Conservation (phyloP, 2,797 vertebrate species). For the Sebastes cheni region DNA sequence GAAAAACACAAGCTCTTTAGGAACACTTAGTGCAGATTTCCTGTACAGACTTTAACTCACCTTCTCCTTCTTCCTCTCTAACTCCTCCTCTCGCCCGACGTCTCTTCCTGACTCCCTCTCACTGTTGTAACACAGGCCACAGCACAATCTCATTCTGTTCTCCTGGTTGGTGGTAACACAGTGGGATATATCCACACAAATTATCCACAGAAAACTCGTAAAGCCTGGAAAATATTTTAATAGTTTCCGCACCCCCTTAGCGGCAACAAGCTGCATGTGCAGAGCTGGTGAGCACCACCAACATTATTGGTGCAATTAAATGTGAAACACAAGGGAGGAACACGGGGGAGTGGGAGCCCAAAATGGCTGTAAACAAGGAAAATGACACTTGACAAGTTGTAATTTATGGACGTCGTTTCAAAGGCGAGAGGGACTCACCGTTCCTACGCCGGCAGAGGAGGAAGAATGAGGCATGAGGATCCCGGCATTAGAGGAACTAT, state of each 20-base stretch:
- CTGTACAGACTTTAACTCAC: constrained; percentile 63
- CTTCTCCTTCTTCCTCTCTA: constrained; percentile 39
- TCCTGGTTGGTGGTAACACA: constrained; percentile 82
- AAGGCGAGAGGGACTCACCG: constrained; percentile 75
- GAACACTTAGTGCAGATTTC: constrained; percentile 78
- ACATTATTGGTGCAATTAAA: constrained; percentile 86
- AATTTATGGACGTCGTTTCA: constrained; percentile 84
- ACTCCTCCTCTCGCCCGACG: constrained; percentile 57
- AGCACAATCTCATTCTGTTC: constrained; percentile 76
- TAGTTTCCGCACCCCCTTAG: constrained; percentile 82
- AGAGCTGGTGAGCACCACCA: constrained; percentile 71
- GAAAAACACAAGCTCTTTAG: constrained; percentile 78
- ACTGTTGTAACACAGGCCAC: constrained; percentile 67
- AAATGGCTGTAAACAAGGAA: constrained; percentile 86
- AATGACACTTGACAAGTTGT: constrained; percentile 88
- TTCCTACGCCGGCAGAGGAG: constrained; percentile 72
- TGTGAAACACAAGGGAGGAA: constrained; percentile 79
- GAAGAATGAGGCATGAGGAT: constrained; percentile 73
- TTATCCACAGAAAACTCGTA: constrained; percentile 82
- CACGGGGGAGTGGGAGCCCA: constrained; percentile 72
- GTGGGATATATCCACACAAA: constrained; percentile 84
- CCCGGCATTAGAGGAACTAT: constrained; percentile 81
- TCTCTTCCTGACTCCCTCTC: constrained; percentile 55
- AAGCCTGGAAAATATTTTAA: constrained; percentile 86
- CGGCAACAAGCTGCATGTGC: constrained; percentile 75